These are phyloP conservation scores for Ceratitis capitata DNA, from an alignment of 1,140 invertebrate species.

Conservation along the genomic window DNA sequence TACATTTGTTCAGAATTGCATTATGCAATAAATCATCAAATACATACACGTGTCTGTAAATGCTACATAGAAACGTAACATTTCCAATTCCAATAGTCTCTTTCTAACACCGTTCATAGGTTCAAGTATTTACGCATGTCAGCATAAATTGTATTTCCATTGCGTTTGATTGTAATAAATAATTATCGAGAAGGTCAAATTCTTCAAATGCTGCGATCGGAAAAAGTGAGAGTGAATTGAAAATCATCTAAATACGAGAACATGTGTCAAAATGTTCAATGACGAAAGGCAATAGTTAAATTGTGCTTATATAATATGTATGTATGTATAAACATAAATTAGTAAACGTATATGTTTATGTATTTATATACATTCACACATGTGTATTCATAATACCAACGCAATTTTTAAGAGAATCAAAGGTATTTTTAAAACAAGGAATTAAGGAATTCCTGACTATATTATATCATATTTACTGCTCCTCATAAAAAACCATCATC, in stretches of 20 bases:
- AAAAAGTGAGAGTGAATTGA: not conserved
- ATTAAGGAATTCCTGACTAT: too few relatives aligned
- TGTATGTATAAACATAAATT: not conserved
- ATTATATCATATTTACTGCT: too few relatives aligned
- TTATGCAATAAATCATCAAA: not conserved
- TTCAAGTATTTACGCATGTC: not conserved
- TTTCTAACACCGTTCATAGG: not conserved
- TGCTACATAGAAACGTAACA: not conserved
- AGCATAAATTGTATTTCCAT: not conserved
- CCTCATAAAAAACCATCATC: too few relatives aligned
- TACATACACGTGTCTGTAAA: not conserved
- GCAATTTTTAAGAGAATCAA: not conserved
- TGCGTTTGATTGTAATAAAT: not conserved
- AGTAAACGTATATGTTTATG: not conserved
- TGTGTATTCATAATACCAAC: not conserved
- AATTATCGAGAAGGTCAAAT: slow-evolving; percentile 4
- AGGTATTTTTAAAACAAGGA: too few relatives aligned
- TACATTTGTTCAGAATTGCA: not conserved
- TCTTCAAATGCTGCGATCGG: not conserved
- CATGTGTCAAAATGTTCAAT: not conserved
- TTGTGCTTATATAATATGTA: too few relatives aligned
- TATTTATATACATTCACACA: not conserved
- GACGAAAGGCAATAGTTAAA: not conserved
- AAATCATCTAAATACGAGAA: not conserved
- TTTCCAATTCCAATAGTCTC: not conserved